phyloP scores from a whole-genome alignment of 2,888 invertebrate genomes.

The Proisotoma minuta region DNA sequence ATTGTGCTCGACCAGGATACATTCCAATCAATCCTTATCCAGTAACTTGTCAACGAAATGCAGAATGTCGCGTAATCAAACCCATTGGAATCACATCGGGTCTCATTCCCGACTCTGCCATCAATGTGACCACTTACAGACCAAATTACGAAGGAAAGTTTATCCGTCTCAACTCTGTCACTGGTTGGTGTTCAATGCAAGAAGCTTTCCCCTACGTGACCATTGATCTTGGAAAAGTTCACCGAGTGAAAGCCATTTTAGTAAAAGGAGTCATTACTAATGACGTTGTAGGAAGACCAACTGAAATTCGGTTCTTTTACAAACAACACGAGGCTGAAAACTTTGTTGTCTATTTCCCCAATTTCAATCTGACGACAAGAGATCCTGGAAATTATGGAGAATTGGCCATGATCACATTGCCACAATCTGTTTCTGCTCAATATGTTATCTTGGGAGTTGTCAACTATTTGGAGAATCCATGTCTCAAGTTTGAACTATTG shows the following conservation, averaged over 20 bases:
- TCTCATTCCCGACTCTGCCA: slow-evolving; percentile 86
- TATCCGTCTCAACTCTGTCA: slow-evolving; percentile 82
- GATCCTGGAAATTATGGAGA: slow-evolving; percentile 97
- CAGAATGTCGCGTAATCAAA: slow-evolving; percentile 86
- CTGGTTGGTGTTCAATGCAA: slow-evolving; percentile 95
- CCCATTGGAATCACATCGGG: slow-evolving; percentile 88
- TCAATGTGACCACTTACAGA: slow-evolving; percentile 86
- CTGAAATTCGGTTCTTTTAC: slow-evolving; percentile 94
- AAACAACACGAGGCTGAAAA: slow-evolving; percentile 90
- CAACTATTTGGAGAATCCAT: slow-evolving; percentile 94
- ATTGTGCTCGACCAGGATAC: slow-evolving; percentile 85
- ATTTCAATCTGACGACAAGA: slow-evolving; percentile 88
- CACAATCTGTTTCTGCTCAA: slow-evolving; percentile 87
- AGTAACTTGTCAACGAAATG: slow-evolving; percentile 83
- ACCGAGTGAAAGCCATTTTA: slow-evolving; percentile 82
- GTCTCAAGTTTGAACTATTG: slow-evolving; percentile 91
- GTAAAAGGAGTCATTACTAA: slow-evolving; percentile 93
- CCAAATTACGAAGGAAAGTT: slow-evolving; percentile 88
- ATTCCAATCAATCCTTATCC: slow-evolving; percentile 86
- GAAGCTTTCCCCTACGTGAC: slow-evolving; percentile 94
- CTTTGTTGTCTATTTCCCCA: slow-evolving; percentile 94
- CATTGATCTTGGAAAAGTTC: slow-evolving; percentile 89
- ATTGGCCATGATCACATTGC: slow-evolving; percentile 89
- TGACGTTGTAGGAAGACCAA: slow-evolving; percentile 90
- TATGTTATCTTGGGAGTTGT: slow-evolving; percentile 93